Evolutionary conservation across 53 echinoderm and acorn worm genomes (phyloP), one percentile per base, ranked within the genome.

Genomic region (Hippasteria phrygiana): DNA sequence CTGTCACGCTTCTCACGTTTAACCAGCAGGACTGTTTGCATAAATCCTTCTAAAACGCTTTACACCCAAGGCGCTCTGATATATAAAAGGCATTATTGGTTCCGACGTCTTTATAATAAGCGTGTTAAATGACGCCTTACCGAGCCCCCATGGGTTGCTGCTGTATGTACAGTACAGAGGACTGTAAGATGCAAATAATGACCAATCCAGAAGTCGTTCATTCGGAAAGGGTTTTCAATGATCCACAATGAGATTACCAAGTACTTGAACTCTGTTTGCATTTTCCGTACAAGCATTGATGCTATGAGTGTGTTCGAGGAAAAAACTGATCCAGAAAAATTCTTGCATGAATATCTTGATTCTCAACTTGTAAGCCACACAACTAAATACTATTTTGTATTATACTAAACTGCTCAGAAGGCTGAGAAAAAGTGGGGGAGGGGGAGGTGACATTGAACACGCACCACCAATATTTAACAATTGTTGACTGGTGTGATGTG

Each of bases 1-100:
- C 70, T 51, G 53, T 84, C 84, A 84, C 70, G 71, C 70, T 70
- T 50, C 69, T 56, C 70, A 84, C 69, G 33, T 63, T 29, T 14
- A 65, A 45, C 29, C 53, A 32, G 35, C 43, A 42, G 29, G 29
- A 63, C 42, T 67, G 69, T 65, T 82, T 82, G 65, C 66, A 84
- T 84, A 84, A 84, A 53, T 71, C 84, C 7, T 45, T 71, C 36
- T 13, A 22, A 0, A 17, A 22, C 39, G 48, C 29, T 16, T 18
- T 24, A 14, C 45, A 38, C 71, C 53, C 50, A 18, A 48, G 50
- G 69, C 51, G 8, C 71, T 67, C 0, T 3, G n/a, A 45, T 39
- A 34, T 83, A 48, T 20, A 18, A 29, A 75, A 6, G 14, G 37
- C 55, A 22, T 55, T 78, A 78, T 78, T 78, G 78, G 55, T 38